phyloP scores from a whole-genome alignment of 2,888 invertebrate genomes.

The Scrobipalpa atriplicella region DNA sequence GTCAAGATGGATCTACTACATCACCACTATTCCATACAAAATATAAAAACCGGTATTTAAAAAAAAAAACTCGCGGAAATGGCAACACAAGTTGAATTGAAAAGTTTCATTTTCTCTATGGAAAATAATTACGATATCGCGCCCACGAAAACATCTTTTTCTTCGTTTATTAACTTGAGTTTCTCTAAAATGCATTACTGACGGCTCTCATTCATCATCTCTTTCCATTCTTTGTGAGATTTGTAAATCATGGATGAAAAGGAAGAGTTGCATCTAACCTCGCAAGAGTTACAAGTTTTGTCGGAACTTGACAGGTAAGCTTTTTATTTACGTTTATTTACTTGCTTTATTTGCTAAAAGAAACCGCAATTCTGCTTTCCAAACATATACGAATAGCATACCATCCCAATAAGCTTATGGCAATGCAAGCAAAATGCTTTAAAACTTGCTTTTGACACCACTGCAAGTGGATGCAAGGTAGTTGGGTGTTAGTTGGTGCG shows the following conservation, averaged over 20 bases:
- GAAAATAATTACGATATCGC: constrained; percentile 12
- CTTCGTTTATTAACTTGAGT: neutral
- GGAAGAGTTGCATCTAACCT: constrained; percentile 88
- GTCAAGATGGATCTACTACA: neutral
- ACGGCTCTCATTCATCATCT: neutral
- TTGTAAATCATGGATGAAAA: constrained; percentile 78
- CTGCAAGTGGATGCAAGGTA: constrained; percentile 13
- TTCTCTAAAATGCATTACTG: constrained; percentile 10
- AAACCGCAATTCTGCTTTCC: neutral
- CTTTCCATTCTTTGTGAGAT: neutral
- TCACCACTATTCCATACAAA: neutral
- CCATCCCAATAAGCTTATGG: neutral
- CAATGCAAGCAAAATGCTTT: neutral
- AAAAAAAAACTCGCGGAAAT: neutral
- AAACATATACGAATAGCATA: neutral
- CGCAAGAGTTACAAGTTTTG: constrained; percentile 92
- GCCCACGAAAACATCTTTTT: constrained; percentile 12
- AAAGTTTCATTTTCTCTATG: constrained; percentile 13
- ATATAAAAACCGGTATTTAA: constrained; percentile 16
- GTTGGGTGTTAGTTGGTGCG: neutral
- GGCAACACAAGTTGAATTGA: constrained; percentile 5
- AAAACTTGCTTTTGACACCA: neutral
- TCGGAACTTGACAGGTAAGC: constrained; percentile 93
- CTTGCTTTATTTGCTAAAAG: neutral
- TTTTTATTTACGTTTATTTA: constrained; percentile 28